Base-by-base conservation (phyloP, 2,888 invertebrate species). In the Conops quadrifasciatus region DNA sequence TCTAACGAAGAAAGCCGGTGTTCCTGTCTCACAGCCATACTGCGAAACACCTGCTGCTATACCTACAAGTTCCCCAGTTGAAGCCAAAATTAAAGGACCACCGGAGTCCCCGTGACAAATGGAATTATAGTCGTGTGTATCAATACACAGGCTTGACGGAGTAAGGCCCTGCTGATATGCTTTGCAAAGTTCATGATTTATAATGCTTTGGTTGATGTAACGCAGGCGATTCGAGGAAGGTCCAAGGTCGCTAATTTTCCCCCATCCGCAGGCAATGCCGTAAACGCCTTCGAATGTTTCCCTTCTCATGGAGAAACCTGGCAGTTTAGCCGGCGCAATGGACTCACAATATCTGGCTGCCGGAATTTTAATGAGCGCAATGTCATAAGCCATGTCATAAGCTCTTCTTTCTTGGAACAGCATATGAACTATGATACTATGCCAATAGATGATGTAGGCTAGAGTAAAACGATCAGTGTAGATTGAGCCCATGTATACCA, bases 61-160 rank as follows among this genome's bases (percentile, higher is more conserved):
- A 2, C 58, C 58, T 24, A 58, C 26, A 21, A 58, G 26, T 28
- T 58, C 58, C 2, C 28, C 26, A 26, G 28, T 58, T 24, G 58
- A 26, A 16, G 21, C 26, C 58, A 58, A 24, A 15, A 58, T 16
- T 26, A 58, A 26, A 4, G 58, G 58, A 28, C 58, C 58, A 15
- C 58, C 58, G 26, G 58, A 58, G 28, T 58, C 58, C 3, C 58
- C 58, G 11, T 28, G 16, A 13, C 58, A 58, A 5, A 24, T 58
- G 28, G 26, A 28, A 7, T 16, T 9, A 3, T 3, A 24, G 4
- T 21, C 9, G 2, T 1, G 21, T 13, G 58, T 58, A 16, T 58
- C 58, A 0, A 28, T 16, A 7, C 58, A 58, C 9, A 58, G 58
- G 5, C 28, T 13, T 4, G 2, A 1, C 26, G 58, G 28, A 28